A percentile compares a stretch with the other conserved stretches of the same genome.
phyloP scores from a whole-genome alignment of 1,140 invertebrate genomes.

The Brachionus manjavacas region DNA sequence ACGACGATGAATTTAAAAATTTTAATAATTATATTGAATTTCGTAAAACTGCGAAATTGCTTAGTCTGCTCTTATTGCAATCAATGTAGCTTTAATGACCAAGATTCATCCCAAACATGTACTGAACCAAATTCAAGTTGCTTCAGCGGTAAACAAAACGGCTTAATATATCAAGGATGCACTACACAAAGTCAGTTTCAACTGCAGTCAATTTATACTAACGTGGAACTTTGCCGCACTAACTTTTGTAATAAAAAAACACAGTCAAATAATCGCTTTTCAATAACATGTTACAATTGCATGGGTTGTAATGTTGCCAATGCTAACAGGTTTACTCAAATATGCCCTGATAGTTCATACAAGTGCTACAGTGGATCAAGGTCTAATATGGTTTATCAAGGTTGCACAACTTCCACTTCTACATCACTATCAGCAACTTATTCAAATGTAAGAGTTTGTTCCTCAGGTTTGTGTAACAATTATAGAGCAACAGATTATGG shows the following conservation, averaged over 20 bases:
- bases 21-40: not conserved
- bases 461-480: not conserved
- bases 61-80: slow-evolving; percentile 17
- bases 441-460: not conserved
- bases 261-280: not conserved
- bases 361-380: not conserved
- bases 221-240: not conserved
- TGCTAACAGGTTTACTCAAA: slow-evolving; percentile 7
- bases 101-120: not conserved
- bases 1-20: not conserved
- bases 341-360: not conserved
- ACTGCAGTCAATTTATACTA: not conserved
- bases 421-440: not conserved
- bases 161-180: slow-evolving; percentile 18
- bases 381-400: slow-evolving; percentile 23
- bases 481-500: not conserved
- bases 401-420: not conserved
- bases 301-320: not conserved
- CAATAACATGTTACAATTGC: not conserved
- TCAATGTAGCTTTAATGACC: not conserved
- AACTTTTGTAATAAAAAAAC: slow-evolving; percentile 34
- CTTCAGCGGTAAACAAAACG: not conserved
- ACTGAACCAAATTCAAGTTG: not conserved
- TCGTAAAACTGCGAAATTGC: not conserved
- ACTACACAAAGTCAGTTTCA: not conserved